Evolutionary conservation across 1,140 invertebrate genomes (phyloP).

Genomic region (Trachelipus rathkii): DNA sequence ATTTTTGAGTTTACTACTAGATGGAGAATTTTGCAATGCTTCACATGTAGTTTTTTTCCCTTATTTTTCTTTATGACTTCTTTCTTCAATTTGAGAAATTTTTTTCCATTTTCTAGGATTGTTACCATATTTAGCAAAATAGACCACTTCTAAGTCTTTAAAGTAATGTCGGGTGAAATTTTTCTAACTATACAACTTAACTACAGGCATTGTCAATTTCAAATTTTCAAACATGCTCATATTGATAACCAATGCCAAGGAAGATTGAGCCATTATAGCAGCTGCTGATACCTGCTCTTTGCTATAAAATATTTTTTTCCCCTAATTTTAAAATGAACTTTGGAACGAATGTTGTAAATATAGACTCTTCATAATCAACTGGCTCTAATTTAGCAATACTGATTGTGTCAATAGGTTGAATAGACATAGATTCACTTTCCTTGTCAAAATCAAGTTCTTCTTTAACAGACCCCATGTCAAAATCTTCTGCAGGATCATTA

Average conservation of each 20-base stretch:
- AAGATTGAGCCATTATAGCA: background rate
- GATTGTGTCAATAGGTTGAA: no score
- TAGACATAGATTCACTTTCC: no score
- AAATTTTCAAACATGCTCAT: background rate
- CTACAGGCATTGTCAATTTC: background rate
- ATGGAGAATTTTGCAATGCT: background rate
- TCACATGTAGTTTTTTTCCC: background rate
- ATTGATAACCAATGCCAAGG: background rate
- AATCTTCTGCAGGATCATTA: background rate
- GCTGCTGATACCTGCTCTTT: background rate
- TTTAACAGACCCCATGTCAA: no score
- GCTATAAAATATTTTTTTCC: background rate
- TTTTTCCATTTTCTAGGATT: slow-evolving; percentile 7
- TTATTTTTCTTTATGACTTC: background rate
- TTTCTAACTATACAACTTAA: background rate
- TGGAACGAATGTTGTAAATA: background rate
- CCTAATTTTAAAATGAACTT: background rate
- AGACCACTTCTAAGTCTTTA: background rate
- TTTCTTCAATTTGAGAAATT: background rate
- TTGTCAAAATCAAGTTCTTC: no score
- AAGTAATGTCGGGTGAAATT: background rate
- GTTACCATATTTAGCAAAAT: background rate
- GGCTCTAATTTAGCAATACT: background rate
- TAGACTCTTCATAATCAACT: background rate
- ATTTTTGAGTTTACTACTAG: background rate